A percentile compares a stretch with the other conserved stretches of the same genome.
Evolutionary conservation across 2,797 vertebrate genomes (phyloP).

Genomic region (Acrossocheilus wenchowensis): DNA sequence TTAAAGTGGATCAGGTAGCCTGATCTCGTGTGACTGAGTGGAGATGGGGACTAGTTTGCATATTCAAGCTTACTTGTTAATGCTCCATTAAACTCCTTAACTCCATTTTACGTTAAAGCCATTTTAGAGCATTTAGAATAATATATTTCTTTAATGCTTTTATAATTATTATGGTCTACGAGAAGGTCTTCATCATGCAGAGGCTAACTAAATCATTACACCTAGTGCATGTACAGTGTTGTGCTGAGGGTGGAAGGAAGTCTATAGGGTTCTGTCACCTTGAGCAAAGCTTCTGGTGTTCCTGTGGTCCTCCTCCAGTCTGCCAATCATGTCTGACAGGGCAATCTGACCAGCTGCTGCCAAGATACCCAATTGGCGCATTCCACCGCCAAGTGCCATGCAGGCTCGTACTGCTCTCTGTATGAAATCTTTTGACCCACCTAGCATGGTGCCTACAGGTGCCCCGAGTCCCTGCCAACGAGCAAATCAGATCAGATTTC

Average conservation of each 20-base stretch:
- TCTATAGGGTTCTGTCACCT: conserved; percentile 71
- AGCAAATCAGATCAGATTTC: conserved; percentile 9
- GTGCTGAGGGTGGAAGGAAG: not conserved
- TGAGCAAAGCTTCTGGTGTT: conserved; percentile 80
- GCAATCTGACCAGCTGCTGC: conserved; percentile 82
- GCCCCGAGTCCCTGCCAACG: conserved; percentile 82
- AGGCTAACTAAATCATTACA: not conserved
- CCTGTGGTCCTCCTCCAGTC: conserved; percentile 80
- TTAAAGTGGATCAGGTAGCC: too few species aligned
- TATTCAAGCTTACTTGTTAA: too few species aligned
- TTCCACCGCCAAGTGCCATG: conserved; percentile 84
- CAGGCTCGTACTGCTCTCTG: conserved; percentile 74
- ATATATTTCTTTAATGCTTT: not conserved
- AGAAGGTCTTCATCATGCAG: not conserved
- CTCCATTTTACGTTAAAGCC: too few species aligned
- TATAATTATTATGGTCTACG: not conserved
- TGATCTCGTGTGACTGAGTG: too few species aligned
- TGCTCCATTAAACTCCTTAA: too few species aligned
- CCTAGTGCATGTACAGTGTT: not conserved
- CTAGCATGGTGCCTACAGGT: conserved; percentile 80
- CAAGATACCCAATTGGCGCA: conserved; percentile 82
- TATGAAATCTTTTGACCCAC: conserved; percentile 77
- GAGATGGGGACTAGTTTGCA: too few species aligned
- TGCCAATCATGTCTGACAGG: conserved; percentile 70
- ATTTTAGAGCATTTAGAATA: not conserved